Conservation (phyloP, 2,797 vertebrate species). For the Phataginus tetradactyla region DNA sequence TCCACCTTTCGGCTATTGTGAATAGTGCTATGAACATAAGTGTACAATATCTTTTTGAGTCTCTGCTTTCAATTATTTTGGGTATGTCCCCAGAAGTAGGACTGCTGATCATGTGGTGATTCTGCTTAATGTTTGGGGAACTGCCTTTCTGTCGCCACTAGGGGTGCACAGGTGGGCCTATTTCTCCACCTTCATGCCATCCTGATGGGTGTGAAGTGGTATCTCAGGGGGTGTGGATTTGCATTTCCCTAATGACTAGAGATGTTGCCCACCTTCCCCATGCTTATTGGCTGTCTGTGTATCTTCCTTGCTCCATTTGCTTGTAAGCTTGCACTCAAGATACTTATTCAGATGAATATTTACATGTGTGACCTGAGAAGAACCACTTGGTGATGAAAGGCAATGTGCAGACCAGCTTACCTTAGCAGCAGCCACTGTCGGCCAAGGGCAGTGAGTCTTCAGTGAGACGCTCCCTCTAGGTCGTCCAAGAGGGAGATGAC, state of each 20-base stretch:
- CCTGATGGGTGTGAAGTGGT: neutral
- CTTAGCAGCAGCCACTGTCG: accelerated
- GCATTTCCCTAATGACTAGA: neutral
- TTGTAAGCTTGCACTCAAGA: neutral
- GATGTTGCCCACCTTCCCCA: neutral
- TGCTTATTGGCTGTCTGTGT: accelerated
- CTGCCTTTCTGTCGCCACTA: neutral
- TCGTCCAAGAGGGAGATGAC: accelerated
- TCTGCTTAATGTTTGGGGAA: neutral
- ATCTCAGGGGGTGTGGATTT: neutral
- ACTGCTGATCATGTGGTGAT: neutral
- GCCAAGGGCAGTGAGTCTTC: accelerated
- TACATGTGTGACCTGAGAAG: neutral
- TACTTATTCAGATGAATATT: neutral
- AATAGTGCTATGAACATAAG: neutral
- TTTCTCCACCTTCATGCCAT: neutral
- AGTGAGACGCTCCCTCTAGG: accelerated
- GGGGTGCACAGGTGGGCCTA: neutral
- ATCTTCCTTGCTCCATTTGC: neutral
- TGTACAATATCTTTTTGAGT: neutral
- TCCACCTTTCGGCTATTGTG: neutral
- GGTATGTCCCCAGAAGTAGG: too few relatives aligned
- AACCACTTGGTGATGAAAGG: neutral
- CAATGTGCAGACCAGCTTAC: accelerated
- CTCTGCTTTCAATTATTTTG: neutral